Base-by-base conservation (phyloP, 2,797 vertebrate species). In the Moxostoma hubbsi region DNA sequence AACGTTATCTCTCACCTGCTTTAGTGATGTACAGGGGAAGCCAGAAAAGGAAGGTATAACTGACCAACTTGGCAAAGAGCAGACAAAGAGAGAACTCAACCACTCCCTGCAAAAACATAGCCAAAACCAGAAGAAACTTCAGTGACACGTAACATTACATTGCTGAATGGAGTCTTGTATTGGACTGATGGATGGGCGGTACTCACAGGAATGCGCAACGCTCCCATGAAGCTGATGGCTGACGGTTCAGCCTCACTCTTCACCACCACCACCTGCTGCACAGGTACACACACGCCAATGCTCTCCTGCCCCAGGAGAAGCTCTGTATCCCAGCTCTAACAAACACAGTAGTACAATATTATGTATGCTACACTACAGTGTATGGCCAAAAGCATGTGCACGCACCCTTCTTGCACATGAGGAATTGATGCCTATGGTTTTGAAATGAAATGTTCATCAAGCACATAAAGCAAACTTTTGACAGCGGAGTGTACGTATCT, bases 11-110 rank as follows among this genome's bases (percentile, higher is more conserved):
- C 10, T 70, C 24, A 98, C 97, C 97, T 2, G 97, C 90, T 1
- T 97, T 97, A 66, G 92, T 93, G 15, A 98, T 98, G 88, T 98
- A 98, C 78, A 98, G 95, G 0, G 97, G 96, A 73, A 98, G 91
- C 97, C 97, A 98, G 90, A 96, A 98, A 16, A 98, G 95, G 87
- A 98, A 98, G 3, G 97, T 98, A 86, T 98, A 98, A 88, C 96
- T 97, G 91, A 98, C 97, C 83, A 98, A 89, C 83, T 98, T 98
- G 80, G 97, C 96, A 77, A 98, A 98, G 57, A 98, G 94, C 83
- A 98, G 88, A 88, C 95, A 96, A 4, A 98, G 89, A 16, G 96
- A 96, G 87, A 98, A 98, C 85, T 98, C 96, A 0, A 98, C 89
- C 64, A 98, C 96, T 0, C 97, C 97, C 96, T 98, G 85, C 2